phyloP scores from a whole-genome alignment of 2,888 invertebrate genomes.

The Portevinia maculata region DNA sequence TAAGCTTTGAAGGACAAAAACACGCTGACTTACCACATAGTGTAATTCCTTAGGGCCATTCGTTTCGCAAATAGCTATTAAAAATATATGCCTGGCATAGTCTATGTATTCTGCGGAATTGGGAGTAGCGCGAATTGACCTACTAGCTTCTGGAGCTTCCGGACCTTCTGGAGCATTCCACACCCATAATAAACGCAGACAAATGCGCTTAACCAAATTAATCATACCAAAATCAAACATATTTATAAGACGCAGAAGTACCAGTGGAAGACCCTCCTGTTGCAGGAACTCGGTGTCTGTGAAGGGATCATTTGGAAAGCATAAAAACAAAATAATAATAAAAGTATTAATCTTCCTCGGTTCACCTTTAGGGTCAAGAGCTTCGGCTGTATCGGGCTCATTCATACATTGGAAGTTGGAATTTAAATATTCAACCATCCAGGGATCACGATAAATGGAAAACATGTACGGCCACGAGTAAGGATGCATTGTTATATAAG shows the following conservation, averaged over 20 bases:
- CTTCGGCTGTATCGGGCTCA: slow-evolving; percentile 11
- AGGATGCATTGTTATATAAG: slow-evolving; percentile 52
- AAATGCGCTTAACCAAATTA: slow-evolving; percentile 79
- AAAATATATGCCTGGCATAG: slow-evolving; percentile 41
- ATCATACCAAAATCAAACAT: slow-evolving; percentile 79
- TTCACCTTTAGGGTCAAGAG: slow-evolving; percentile 34
- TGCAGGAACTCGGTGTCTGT: slow-evolving; percentile 62
- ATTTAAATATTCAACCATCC: slow-evolving; percentile 68
- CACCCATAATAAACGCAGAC: slow-evolving; percentile 78
- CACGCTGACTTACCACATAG: slow-evolving; percentile 39
- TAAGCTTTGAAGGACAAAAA: background rate
- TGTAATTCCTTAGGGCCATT: slow-evolving; percentile 36
- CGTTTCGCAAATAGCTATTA: slow-evolving; percentile 46
- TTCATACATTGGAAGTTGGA: slow-evolving; percentile 59
- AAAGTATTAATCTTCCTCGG: too few species aligned
- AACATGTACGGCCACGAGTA: slow-evolving; percentile 69
- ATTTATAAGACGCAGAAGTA: slow-evolving; percentile 79
- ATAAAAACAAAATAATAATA: background rate
- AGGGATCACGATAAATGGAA: slow-evolving; percentile 61
- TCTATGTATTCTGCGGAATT: slow-evolving; percentile 41
- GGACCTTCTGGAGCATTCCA: slow-evolving; percentile 77
- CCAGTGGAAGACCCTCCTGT: slow-evolving; percentile 78
- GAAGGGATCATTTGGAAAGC: slow-evolving; percentile 1
- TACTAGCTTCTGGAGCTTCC: slow-evolving; percentile 37
- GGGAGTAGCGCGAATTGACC: slow-evolving; percentile 23